phyloP scores from a whole-genome alignment of 2,888 invertebrate species.

The Cryptocephalus primarius region DNA sequence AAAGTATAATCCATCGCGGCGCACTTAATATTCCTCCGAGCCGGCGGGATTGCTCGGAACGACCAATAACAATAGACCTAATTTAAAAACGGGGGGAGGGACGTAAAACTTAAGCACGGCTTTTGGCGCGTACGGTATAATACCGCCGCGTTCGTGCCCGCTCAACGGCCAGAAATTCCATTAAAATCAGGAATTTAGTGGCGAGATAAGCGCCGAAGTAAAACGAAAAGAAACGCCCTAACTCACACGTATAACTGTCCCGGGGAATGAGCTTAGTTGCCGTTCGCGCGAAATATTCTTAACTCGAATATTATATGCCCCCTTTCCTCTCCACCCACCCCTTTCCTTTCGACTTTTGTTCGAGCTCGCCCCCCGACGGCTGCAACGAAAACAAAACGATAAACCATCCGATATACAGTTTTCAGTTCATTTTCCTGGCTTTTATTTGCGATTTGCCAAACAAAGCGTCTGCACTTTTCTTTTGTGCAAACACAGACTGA shows the following conservation, averaged over 20 bases:
- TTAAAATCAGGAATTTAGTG: conserved; percentile 49
- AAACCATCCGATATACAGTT: conserved; percentile 35
- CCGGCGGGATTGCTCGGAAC: conserved; percentile 34
- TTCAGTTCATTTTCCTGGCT: conserved; percentile 35
- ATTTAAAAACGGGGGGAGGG: conserved; percentile 31
- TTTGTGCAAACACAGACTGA: conserved; percentile 23
- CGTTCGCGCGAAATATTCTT: conserved; percentile 33
- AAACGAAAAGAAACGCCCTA: conserved; percentile 37
- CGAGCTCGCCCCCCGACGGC: conserved; percentile 19
- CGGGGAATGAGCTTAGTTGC: conserved; percentile 33
- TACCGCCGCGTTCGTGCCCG: neutral
- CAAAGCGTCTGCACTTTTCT: conserved; percentile 27
- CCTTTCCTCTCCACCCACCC: conserved; percentile 27
- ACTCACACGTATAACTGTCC: conserved; percentile 38
- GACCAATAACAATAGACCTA: conserved; percentile 37
- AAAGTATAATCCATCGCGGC: conserved; percentile 29
- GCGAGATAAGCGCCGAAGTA: conserved; percentile 42
- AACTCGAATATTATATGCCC: conserved; percentile 30
- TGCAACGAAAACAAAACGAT: conserved; percentile 38
- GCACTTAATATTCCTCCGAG: conserved; percentile 31
- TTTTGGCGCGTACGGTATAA: conserved; percentile 22
- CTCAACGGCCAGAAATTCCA: conserved; percentile 43
- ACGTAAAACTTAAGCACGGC: conserved; percentile 34
- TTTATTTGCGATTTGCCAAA: conserved; percentile 31
- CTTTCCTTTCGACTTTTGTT: conserved; percentile 3